Conservation (phyloP, 2,888 invertebrate genomes). For the Hipparchia sbordonii region DNA sequence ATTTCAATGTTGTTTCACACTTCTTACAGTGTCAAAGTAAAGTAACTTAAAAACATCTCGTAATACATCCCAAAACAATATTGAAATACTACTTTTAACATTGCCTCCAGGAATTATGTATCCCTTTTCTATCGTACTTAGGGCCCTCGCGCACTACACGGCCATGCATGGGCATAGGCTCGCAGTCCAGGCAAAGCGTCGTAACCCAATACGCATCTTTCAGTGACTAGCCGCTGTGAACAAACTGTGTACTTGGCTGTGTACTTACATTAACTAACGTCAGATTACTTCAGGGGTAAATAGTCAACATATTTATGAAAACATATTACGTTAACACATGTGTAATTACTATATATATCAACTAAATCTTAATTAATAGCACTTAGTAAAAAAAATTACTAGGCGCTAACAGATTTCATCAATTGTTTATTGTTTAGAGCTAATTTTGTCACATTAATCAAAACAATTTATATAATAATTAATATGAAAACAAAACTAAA, state of each 20-base stretch:
- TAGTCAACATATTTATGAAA: not conserved
- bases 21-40: too few relatives aligned
- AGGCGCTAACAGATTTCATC: not conserved
- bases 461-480: not conserved
- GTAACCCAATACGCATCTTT: too few relatives aligned
- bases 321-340: not conserved
- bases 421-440: not conserved
- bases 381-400: not conserved
- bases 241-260: too few relatives aligned
- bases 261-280: too few relatives aligned
- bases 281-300: not conserved
- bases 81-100: too few relatives aligned
- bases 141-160: too few relatives aligned
- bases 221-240: too few relatives aligned
- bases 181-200: too few relatives aligned
- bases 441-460: not conserved
- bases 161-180: too few relatives aligned
- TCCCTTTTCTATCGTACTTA: not conserved
- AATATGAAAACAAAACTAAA: not conserved
- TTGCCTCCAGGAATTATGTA: not conserved
- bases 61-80: too few relatives aligned
- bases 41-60: too few relatives aligned
- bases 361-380: not conserved
- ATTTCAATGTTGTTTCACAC: too few relatives aligned
- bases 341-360: not conserved